These are phyloP conservation scores for Mesoclemmys tuberculata DNA, from an alignment of 2,113 vertebrate species.

Conservation along the genomic window DNA sequence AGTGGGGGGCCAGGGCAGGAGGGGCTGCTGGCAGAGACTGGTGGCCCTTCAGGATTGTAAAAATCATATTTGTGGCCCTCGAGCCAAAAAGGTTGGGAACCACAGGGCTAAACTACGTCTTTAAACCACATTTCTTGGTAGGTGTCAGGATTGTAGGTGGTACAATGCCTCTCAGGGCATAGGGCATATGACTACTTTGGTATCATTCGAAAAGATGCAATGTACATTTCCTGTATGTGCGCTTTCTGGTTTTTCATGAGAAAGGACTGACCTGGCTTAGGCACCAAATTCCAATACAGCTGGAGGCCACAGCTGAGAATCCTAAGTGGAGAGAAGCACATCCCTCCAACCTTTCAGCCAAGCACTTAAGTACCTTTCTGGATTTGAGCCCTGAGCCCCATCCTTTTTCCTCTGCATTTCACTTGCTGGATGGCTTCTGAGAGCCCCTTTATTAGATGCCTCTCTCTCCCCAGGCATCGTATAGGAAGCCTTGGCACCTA, in stretches of 20 bases:
- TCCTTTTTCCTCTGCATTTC: neutral
- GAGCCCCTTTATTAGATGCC: no score
- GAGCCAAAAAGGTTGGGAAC: no score
- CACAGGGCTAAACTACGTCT: neutral
- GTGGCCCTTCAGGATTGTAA: no score
- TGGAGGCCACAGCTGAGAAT: neutral
- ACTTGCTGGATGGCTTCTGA: neutral
- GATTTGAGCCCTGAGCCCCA: neutral
- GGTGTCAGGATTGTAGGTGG: neutral
- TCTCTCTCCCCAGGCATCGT: no score
- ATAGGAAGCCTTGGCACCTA: no score
- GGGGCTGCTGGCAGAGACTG: no score
- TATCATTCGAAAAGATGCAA: neutral
- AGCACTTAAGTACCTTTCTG: neutral
- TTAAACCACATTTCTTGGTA: neutral
- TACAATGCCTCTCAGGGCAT: neutral
- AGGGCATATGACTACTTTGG: neutral
- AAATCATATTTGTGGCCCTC: no score
- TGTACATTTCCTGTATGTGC: neutral
- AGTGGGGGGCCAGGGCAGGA: no score
- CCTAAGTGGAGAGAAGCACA: neutral
- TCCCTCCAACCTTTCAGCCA: neutral
- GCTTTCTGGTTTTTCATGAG: neutral
- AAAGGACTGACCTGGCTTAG: neutral
- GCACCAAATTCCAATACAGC: neutral